phyloP scores from a whole-genome alignment of 2,888 invertebrate genomes.

The Subacronicta megacephala region DNA sequence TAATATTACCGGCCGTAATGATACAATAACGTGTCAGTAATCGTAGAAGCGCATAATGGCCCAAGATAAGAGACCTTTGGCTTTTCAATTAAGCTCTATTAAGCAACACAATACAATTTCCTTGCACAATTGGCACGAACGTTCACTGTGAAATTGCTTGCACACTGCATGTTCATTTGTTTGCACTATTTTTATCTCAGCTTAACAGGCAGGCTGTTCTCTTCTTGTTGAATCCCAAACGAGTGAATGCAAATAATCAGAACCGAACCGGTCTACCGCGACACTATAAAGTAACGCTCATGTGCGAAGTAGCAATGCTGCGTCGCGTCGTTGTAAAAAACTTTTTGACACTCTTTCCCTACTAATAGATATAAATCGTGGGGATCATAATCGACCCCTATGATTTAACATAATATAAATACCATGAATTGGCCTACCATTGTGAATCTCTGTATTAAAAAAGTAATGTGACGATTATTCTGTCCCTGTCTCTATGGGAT shows the following conservation, averaged over 20 bases:
- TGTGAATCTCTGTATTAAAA: conserved; percentile 51
- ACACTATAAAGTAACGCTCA: conserved; percentile 62
- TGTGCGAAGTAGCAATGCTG: conserved; percentile 52
- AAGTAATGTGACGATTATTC: conserved; percentile 49
- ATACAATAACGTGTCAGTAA: conserved; percentile 63
- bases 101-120: conserved; percentile 66
- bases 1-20: conserved; percentile 33
- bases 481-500: conserved; percentile 56
- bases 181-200: conserved; percentile 64
- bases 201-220: conserved; percentile 53
- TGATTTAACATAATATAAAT: conserved; percentile 39
- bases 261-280: conserved; percentile 71
- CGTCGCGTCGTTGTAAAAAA: conserved; percentile 38
- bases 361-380: conserved; percentile 32
- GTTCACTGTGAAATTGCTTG: conserved; percentile 56
- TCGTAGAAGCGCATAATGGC: conserved; percentile 58
- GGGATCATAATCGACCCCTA: conserved; percentile 47
- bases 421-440: conserved; percentile 43
- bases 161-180: conserved; percentile 55
- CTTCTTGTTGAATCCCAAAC: conserved; percentile 63
- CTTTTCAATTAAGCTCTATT: conserved; percentile 74
- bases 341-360: conserved; percentile 38
- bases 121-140: conserved; percentile 63
- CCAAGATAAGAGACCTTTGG: conserved; percentile 70
- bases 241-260: conserved; percentile 73